phyloP scores from a whole-genome alignment of 2,113 vertebrate species.

The Bujurquina vittata region DNA sequence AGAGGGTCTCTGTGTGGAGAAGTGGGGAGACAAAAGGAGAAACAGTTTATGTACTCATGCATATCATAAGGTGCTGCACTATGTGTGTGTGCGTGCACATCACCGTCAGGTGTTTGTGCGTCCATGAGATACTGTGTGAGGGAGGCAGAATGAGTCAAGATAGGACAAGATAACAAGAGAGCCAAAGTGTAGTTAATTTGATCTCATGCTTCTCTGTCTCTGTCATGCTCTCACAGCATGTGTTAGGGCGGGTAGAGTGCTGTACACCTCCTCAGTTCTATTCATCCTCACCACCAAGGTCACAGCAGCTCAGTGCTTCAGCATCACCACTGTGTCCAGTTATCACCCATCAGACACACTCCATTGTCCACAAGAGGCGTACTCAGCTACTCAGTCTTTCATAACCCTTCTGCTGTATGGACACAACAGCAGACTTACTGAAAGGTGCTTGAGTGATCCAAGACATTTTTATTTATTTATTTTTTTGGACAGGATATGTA shows the following conservation, averaged over 20 bases:
- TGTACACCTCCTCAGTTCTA: conserved; percentile 25
- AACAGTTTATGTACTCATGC: not conserved
- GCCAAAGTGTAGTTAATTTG: conserved; percentile 28
- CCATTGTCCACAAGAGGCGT: not conserved
- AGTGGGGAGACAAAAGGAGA: not conserved
- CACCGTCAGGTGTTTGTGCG: not conserved
- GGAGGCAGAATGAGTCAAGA: not conserved
- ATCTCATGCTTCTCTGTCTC: conserved; percentile 17
- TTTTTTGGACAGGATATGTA: too few relatives aligned
- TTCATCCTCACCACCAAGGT: conserved; percentile 47
- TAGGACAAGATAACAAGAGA: not conserved
- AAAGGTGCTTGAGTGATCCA: not conserved
- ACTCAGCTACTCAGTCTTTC: not conserved
- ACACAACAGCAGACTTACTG: not conserved
- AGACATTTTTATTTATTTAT: not conserved
- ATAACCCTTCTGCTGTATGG: not conserved
- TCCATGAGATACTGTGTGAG: not conserved
- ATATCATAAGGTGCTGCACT: not conserved
- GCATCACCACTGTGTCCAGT: not conserved
- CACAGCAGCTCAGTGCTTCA: conserved; percentile 21
- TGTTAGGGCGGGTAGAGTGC: conserved; percentile 8
- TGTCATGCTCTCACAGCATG: conserved; percentile 19
- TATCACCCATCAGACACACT: conserved; percentile 11
- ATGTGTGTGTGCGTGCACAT: not conserved
- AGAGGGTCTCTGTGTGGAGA: not conserved